Evolutionary conservation across 2,113 vertebrate genomes (phyloP), one percentile per base, ranked within the genome.

Genomic region (Coptodon bakossiorum): DNA sequence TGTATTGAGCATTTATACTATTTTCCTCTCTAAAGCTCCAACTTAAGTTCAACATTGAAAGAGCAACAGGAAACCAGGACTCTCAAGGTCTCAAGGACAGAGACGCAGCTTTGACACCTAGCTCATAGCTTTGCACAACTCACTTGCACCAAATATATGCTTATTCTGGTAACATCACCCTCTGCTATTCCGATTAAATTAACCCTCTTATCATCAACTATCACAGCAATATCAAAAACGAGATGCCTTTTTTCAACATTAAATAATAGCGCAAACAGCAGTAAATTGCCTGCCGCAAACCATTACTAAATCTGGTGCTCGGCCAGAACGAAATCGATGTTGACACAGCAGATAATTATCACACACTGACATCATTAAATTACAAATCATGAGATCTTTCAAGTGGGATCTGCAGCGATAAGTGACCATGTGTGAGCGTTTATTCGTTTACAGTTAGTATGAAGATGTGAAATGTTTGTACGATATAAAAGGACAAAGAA

Each of bases 1-100:
- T 29, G 4, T 29, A 0, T n/a, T 1, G 17, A 12, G 45, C 43
- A n/a, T 3, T 50, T 52, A 4, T 9, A 48, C 66, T 1, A 0
- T 38, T n/a, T 66, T n/a, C 9, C 24, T 76, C 71, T 76, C 24
- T 76, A 24, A 29, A 48, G 24, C 16, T 34, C 27, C 16, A 34
- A 12, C 10, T 52, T 52, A 0, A 52, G 16, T 34, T 78, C 24
- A 9, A 29, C 40, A 17, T 73, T 45, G 40, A 17, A 27, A 73
- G 1, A 73, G 14, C 22, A 43, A 45, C 7, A 27, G 1, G 14
- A 16, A 73, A 29, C 8, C 22, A 17, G 38, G 22, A 73, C n/a
- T 43, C 22, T 27, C 13, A 4, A 43, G 36, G 22, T 4, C 66
- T 14, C 2, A 22, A 38, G 34, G 19, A 68, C 10, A 13, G 11